Percentiles rank a stretch among this genome's conserved stretches.
phyloP scores from a whole-genome alignment of 2,888 invertebrate species.

The Synergus japonicus region DNA sequence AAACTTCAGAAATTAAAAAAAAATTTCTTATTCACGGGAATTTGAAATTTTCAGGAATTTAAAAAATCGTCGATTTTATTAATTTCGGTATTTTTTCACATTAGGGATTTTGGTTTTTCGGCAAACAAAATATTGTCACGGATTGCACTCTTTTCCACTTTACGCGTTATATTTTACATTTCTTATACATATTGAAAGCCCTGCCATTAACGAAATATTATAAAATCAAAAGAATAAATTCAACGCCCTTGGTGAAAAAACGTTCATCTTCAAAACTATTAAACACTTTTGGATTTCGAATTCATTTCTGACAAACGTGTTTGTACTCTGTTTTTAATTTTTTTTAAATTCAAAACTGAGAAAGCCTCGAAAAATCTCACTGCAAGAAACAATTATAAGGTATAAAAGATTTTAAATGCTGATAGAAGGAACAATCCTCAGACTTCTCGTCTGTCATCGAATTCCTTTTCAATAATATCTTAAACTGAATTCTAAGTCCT shows the following conservation, averaged over 20 bases:
- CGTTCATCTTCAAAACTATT: background rate
- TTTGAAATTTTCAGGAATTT: too few relatives aligned
- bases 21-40: too few relatives aligned
- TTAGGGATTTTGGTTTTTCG: too few relatives aligned
- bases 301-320: background rate
- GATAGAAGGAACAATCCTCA: background rate
- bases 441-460: background rate
- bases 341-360: background rate
- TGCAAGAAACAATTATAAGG: background rate
- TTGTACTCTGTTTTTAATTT: background rate
- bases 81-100: too few relatives aligned
- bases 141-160: background rate
- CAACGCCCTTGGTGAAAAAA: slow-evolving; percentile 33
- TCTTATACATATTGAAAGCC: background rate
- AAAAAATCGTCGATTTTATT: too few relatives aligned
- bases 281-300: background rate
- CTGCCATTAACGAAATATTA: background rate
- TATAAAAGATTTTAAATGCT: background rate
- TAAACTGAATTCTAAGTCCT: too few relatives aligned
- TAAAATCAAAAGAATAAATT: background rate
- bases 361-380: background rate
- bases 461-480: too few relatives aligned
- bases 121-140: background rate
- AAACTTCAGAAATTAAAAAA: too few relatives aligned
- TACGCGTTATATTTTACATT: background rate